Base-by-base conservation (phyloP, 2,888 invertebrate genomes). In the Drosophila nigricruria region DNA sequence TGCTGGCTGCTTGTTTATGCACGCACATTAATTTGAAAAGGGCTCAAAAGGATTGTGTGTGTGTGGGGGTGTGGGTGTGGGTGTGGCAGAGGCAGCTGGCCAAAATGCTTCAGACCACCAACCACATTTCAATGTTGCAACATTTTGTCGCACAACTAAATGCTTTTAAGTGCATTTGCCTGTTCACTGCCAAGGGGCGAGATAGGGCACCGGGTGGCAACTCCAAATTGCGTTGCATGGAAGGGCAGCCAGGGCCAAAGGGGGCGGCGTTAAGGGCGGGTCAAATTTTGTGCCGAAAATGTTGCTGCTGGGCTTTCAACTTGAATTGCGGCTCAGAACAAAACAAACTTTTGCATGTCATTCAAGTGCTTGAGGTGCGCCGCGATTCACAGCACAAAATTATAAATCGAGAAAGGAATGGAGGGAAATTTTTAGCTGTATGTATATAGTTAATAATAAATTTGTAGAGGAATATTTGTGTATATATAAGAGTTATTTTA, bases 141-240 rank as follows among this genome's bases (percentile, higher is more conserved):
- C 72, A 81, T 87, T 74, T 74, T 74, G 82, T 87, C 85, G 79
- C 85, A 87, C 81, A 86, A 81, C 89, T 84, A 87, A 89, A 89
- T 86, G 88, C 87, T 88, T 87, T 88, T 89, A 89, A 89, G 85
- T 86, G 85, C 89, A 88, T 79, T 85, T 83, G 71, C 73, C 77
- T 83, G 79, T 87, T 50, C 30, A 45, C 59, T 18, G 49, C 40
- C 56, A 38, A 36, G 27, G 23, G 43, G 16, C 49, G 30, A 3
- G 34, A 3, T 0, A 32, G 10, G 27, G 32, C 5, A 5, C 0
- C 8, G 43, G 8, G 18, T 0, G 23, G 16, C 12, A 18, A 18
- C 18, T 16, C 16, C 18, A 25, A 56, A 42, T 56, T 30, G 23
- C 42, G 14, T 6, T 27, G 38, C 53, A 53, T 27, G n/a, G 10